Percentiles rank a stretch among this genome's conserved stretches.
Evolutionary conservation across 2,797 vertebrate species (phyloP).

Genomic region (Podarcis siculus): DNA sequence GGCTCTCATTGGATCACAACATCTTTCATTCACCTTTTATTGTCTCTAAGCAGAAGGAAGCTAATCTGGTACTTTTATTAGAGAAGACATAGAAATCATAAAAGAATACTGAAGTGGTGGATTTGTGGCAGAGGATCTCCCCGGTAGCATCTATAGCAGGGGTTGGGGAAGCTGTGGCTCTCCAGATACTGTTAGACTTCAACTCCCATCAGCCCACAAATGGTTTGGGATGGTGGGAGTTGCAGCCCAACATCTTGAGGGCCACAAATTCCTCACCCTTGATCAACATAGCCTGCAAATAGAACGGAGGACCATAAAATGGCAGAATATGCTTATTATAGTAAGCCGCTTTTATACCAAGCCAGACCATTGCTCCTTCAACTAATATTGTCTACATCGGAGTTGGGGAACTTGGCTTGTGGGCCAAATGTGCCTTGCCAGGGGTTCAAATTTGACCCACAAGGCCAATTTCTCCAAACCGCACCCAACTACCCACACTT

Average conservation of each 20-base stretch:
- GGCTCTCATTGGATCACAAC: not conserved
- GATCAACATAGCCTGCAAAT: not conserved
- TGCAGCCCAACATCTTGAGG: too few relatives aligned
- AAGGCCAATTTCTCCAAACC: too few relatives aligned
- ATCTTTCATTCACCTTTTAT: not conserved
- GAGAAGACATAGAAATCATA: fast-evolving
- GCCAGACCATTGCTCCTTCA: too few relatives aligned
- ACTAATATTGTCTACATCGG: too few relatives aligned
- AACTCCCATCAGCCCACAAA: not conserved
- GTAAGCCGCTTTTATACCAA: too few relatives aligned
- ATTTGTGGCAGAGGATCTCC: not conserved
- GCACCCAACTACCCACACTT: too few relatives aligned
- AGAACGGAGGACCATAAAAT: not conserved
- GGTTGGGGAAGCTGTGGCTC: not conserved
- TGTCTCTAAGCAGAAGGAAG: not conserved
- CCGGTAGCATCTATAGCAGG: not conserved
- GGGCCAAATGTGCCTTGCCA: too few relatives aligned
- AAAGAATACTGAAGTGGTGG: not conserved
- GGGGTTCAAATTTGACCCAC: too few relatives aligned
- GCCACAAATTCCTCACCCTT: too few relatives aligned
- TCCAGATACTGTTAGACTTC: too few relatives aligned
- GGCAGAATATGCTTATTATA: not conserved
- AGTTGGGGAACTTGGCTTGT: too few relatives aligned
- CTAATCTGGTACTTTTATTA: not conserved
- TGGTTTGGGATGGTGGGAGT: too few relatives aligned